phyloP scores from a whole-genome alignment of 2,888 invertebrate species.

The Papilio protenor region DNA sequence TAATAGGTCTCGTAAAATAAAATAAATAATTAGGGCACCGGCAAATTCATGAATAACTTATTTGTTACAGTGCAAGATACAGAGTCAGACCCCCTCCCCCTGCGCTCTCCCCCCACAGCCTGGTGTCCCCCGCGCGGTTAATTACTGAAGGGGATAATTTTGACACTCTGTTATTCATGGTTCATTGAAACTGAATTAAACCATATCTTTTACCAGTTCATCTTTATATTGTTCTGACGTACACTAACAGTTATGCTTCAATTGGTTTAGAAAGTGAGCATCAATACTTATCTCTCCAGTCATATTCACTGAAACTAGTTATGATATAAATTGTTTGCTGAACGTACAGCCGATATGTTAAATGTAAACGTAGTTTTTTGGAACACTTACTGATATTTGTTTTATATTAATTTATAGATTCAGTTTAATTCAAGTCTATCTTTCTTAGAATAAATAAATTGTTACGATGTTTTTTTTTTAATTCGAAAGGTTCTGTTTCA shows the following conservation, averaged over 20 bases:
- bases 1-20: slow-evolving; percentile 81
- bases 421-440: background rate
- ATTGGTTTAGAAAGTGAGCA: background rate
- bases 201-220: background rate
- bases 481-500: background rate
- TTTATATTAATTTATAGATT: background rate
- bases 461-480: background rate
- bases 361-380: background rate
- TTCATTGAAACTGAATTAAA: slow-evolving; percentile 36
- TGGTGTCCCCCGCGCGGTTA: slow-evolving; percentile 57
- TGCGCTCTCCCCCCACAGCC: slow-evolving; percentile 47
- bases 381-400: background rate
- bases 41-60: slow-evolving; percentile 80
- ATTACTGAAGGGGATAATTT: slow-evolving; percentile 67
- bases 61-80: slow-evolving; percentile 69
- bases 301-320: background rate
- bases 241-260: background rate
- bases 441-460: background rate
- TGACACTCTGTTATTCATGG: slow-evolving; percentile 62
- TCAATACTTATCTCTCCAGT: background rate
- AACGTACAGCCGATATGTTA: background rate
- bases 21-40: slow-evolving; percentile 79
- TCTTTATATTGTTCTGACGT: background rate
- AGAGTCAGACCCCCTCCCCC: slow-evolving; percentile 46
- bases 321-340: background rate